Evolutionary conservation across 2,113 vertebrate genomes (phyloP).

Genomic region (Myrmophylax atrothorax): DNA sequence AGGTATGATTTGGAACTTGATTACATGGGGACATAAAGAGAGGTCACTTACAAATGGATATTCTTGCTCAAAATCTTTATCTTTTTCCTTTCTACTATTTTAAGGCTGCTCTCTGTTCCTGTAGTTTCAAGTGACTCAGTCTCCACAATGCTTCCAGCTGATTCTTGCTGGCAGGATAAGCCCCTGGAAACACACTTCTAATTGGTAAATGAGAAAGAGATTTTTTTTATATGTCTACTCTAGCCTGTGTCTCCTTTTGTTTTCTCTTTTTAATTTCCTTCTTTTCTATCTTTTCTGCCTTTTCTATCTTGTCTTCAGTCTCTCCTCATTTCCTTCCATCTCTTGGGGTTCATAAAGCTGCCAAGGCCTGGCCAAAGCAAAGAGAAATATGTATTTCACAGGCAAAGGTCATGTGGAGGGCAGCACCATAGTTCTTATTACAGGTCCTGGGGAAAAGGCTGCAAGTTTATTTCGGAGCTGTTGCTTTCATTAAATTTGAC

Average conservation of each 20-base stretch:
- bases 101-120: background rate
- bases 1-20: background rate
- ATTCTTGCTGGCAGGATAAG: background rate
- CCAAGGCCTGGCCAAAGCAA: constrained; percentile 26
- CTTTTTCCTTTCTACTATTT: background rate
- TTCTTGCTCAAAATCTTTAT: background rate
- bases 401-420: background rate
- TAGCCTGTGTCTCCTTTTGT: background rate
- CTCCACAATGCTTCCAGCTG: background rate
- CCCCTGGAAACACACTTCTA: background rate
- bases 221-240: background rate
- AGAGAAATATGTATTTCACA: constrained; percentile 43
- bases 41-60: background rate
- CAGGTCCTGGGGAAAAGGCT: background rate
- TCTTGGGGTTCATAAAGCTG: constrained; percentile 58
- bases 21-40: background rate
- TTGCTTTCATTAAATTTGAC: constrained; percentile 25
- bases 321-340: constrained; percentile 45
- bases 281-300: background rate
- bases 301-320: constrained; percentile 45
- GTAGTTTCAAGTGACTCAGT: background rate
- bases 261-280: constrained; percentile 16
- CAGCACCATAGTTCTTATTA: background rate
- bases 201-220: background rate
- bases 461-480: background rate